Conservation (phyloP, 1,140 invertebrate genomes). For the Orussus abietinus region DNA sequence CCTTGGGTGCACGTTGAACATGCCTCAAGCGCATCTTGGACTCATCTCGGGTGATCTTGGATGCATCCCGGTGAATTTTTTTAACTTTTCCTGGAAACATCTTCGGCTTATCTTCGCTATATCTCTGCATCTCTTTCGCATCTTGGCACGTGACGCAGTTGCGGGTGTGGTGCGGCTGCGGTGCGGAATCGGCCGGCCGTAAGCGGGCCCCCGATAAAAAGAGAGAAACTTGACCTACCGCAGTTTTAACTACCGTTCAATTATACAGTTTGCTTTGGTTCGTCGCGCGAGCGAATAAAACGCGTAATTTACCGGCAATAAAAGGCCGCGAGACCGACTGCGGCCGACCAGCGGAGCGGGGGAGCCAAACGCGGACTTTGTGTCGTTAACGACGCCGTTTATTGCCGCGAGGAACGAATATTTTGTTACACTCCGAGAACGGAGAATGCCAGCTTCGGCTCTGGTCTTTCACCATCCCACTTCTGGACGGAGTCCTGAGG, state of each 20-base stretch:
- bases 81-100: too few relatives aligned
- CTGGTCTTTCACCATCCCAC: too few relatives aligned
- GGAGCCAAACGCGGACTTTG: slow-evolving; percentile 16
- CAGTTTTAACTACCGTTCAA: slow-evolving; percentile 40
- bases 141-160: too few relatives aligned
- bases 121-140: too few relatives aligned
- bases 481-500: too few relatives aligned
- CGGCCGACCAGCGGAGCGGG: not conserved
- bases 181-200: too few relatives aligned
- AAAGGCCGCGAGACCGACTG: slow-evolving; percentile 30
- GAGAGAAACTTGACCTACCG: slow-evolving; percentile 35
- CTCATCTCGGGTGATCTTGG: too few relatives aligned
- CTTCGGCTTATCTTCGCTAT: too few relatives aligned
- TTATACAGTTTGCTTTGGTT: slow-evolving; percentile 41
- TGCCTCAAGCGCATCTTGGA: too few relatives aligned
- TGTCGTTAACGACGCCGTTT: slow-evolving; percentile 51
- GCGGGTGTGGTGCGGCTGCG: too few relatives aligned
- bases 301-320: slow-evolving; percentile 50
- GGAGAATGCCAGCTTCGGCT: not conserved
- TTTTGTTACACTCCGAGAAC: slow-evolving; percentile 36
- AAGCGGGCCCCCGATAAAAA: slow-evolving; percentile 14
- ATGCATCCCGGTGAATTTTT: too few relatives aligned
- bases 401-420: slow-evolving; percentile 45
- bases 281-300: slow-evolving; percentile 43
- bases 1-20: too few relatives aligned